Base-by-base conservation (phyloP, 2,888 invertebrate species). In the Blastobasis lacticolella region DNA sequence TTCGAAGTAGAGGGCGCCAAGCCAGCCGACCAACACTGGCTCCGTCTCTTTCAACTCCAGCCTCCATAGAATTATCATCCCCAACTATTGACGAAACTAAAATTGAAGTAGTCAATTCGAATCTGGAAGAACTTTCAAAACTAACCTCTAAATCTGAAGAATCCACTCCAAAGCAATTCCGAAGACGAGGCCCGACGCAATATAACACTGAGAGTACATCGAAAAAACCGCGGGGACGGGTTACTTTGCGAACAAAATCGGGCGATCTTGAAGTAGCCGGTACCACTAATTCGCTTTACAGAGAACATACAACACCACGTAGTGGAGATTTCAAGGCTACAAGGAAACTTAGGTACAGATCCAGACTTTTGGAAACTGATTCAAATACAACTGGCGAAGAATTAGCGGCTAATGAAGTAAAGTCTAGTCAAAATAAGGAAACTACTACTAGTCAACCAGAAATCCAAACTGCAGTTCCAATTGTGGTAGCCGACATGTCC, bases 321-420 rank as follows among this genome's bases (percentile, higher is more conserved):
- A 62, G 69, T 37, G 66, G 61, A 49, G 82, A 86, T 54, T 57
- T 75, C 48, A 76, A 77, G 61, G 76, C 67, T 52, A 64, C 80
- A 36, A 74, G 78, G 49, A 87, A 85, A 68, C 61, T 88, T 45
- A 77, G 77, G 61, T 85, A 81, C 53, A 78, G 73, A 60, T 69
- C 78, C 38, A 69, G 82, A 49, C 63, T 68, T 48, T 65, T 75
- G 7, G 87, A 87, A 62, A 79, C 76, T 8, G 86, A 87, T 52
- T 72, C 82, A 5, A 88, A 88, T 64, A 64, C 84, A 65, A 82
- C 86, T 10, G 81, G 78, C 5, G 76, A 80, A 66, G 83, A 81
- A 54, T 67, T 82, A 41, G 57, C 67, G 53, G 62, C 67, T 7
- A 77, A 76, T 58, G 80, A 78, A 71, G 70, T 76, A 53, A 76